Evolutionary conservation across 2,113 vertebrate genomes (phyloP), one percentile per base, ranked within the genome.

Genomic region (Corynorhinus townsendii): DNA sequence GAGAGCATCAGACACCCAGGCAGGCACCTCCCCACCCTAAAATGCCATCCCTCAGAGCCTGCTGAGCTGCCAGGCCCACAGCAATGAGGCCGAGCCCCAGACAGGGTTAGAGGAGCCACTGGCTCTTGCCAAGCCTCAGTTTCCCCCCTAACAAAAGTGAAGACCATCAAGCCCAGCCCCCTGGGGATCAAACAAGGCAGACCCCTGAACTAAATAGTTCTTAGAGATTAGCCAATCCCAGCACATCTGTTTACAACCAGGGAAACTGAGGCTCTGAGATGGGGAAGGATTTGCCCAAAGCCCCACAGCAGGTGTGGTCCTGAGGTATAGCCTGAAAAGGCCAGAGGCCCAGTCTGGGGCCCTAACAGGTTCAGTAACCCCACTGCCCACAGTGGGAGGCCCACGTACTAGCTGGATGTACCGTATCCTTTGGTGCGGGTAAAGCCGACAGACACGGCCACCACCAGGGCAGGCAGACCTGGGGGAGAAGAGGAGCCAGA

Each of bases 361-460:
- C 49, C 54, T 24, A 4, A 38, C 28, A 68, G 73, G 69, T 45
- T 54, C 72, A 7, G 20, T 19, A 7, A 6, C 15, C 43, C 33
- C 64, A 14, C 84, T 19, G 28, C 69, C 52, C 2, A 0, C n/a
- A 45, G n/a, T 0, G 12, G 80, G 75, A 69, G 54, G 59, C 97
- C 93, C 97, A 99, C 99, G 97, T 98, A 99, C 99, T 99, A 99
- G 99, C 98, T 99, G 40, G 98, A 98, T 8, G 99, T 99, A 92
- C 99, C 99, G 0, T 99, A 99, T 98, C 99, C 99, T 98, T 99
- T 99, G 80, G 99, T 99, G 98, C 99, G 98, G 15, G 99, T 99
- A 97, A 99, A 99, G 96, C 99, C 99, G 0, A 99, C 99, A 0
- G 99, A 99, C 97, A 99, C 99, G 0, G 99, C 99, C 82, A 99